A percentile compares a stretch with the other conserved stretches of the same genome.
Evolutionary conservation across 2,888 invertebrate genomes (phyloP).

Genomic region (Dendrolimus pini): DNA sequence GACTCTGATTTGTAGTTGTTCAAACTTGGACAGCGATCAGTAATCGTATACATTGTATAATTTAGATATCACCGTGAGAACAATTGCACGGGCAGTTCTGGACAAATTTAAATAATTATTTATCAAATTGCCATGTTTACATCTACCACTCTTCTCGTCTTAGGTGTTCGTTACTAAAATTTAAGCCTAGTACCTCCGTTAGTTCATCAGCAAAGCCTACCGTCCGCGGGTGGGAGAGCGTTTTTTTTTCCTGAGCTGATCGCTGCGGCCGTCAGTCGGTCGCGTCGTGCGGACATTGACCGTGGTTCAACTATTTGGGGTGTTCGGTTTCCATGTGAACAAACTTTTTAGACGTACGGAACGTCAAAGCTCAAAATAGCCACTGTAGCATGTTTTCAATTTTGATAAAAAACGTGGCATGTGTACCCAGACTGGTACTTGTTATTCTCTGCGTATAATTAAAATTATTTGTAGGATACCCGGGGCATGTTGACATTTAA

Average conservation of each 20-base stretch:
- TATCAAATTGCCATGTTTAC: too few species aligned
- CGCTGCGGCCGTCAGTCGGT: conserved; percentile 50
- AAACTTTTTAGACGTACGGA: conserved; percentile 6
- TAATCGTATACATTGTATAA: too few species aligned
- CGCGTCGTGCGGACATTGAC: conserved; percentile 65
- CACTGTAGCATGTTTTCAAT: neutral
- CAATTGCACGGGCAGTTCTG: too few species aligned
- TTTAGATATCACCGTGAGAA: too few species aligned
- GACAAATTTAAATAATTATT: too few species aligned
- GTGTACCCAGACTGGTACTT: too few species aligned
- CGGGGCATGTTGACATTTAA: neutral
- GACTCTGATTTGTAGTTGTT: too few species aligned
- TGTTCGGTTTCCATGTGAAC: conserved; percentile 39
- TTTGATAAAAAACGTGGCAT: too few species aligned
- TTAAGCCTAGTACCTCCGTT: neutral
- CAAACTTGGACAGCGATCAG: too few species aligned
- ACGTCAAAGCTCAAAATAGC: neutral
- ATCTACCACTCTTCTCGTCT: neutral
- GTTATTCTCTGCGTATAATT: neutral
- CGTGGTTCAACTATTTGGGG: conserved; percentile 56
- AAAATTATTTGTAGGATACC: neutral
- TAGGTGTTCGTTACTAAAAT: neutral
- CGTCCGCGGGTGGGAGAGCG: conserved; percentile 42
- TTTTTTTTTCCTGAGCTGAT: conserved; percentile 64
- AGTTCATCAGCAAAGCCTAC: neutral